Evolutionary conservation across 2,113 vertebrate genomes (phyloP).

Genomic region (Ochotona princeps): DNA sequence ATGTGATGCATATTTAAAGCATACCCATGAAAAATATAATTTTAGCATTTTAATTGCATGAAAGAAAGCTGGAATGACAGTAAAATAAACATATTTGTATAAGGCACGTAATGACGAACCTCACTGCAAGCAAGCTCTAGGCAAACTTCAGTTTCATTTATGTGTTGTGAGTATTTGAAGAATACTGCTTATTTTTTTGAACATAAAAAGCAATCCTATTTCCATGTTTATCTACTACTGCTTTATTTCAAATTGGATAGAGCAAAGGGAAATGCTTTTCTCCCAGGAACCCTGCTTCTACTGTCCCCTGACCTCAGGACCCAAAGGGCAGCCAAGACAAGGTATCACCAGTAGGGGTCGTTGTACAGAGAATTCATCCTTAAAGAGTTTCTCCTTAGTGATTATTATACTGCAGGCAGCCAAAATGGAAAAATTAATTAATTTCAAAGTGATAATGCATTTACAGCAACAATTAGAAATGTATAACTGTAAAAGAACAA

Average conservation of each 20-base stretch:
- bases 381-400: constrained; percentile 81
- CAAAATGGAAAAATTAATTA: constrained; percentile 80
- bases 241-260: background rate
- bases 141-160: background rate
- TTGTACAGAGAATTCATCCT: constrained; percentile 58
- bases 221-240: constrained; percentile 11
- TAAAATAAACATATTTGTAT: background rate
- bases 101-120: background rate
- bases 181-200: background rate
- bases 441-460: constrained; percentile 79
- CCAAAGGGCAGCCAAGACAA: background rate
- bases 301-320: background rate
- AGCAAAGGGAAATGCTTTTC: background rate
- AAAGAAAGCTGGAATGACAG: background rate
- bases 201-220: background rate
- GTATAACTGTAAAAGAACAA: constrained; percentile 76
- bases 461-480: constrained; percentile 81
- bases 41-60: background rate
- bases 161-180: background rate
- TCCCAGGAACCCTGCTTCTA: background rate
- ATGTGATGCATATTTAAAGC: background rate
- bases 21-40: background rate
- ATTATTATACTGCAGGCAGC: constrained; percentile 73
- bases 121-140: background rate
- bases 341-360: constrained; percentile 63